Conservation (phyloP, 2,797 vertebrate species). For the Microchirus variegatus region DNA sequence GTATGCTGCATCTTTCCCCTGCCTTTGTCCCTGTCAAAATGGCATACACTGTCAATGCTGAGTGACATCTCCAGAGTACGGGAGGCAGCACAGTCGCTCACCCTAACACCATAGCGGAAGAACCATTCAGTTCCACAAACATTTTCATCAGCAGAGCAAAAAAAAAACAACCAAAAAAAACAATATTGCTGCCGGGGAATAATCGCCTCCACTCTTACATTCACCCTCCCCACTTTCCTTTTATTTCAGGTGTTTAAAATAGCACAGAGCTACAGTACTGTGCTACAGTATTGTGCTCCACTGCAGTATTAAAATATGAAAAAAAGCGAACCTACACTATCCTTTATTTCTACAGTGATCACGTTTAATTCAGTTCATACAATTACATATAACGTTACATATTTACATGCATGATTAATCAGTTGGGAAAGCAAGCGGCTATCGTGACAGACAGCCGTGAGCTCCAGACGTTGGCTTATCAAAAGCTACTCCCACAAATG, state of each 20-base stretch:
- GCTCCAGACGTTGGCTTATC: constrained; percentile 53
- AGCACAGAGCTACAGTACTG: constrained; percentile 35
- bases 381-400: not conserved
- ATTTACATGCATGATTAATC: constrained; percentile 6
- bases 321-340: constrained; percentile 3
- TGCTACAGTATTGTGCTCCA: constrained; percentile 4
- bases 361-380: constrained; percentile 5
- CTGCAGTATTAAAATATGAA: constrained; percentile 31
- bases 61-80: constrained; percentile 42
- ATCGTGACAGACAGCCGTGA: constrained; percentile 34
- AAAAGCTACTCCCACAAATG: constrained; percentile 44
- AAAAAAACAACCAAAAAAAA: too few relatives aligned
- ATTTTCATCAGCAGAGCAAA: constrained; percentile 59
- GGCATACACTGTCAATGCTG: constrained; percentile 30
- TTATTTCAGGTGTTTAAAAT: constrained; percentile 59
- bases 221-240: constrained; percentile 49
- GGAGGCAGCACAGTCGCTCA: constrained; percentile 41
- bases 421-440: constrained; percentile 26
- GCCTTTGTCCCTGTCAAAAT: constrained; percentile 35
- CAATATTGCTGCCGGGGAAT: constrained; percentile 69
- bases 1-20: not conserved
- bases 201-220: constrained; percentile 60
- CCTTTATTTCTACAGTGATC: constrained; percentile 4
- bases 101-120: constrained; percentile 33
- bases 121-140: constrained; percentile 48